Evolutionary conservation across 2,888 invertebrate species (phyloP).

Genomic region (Apodemia duryi): DNA sequence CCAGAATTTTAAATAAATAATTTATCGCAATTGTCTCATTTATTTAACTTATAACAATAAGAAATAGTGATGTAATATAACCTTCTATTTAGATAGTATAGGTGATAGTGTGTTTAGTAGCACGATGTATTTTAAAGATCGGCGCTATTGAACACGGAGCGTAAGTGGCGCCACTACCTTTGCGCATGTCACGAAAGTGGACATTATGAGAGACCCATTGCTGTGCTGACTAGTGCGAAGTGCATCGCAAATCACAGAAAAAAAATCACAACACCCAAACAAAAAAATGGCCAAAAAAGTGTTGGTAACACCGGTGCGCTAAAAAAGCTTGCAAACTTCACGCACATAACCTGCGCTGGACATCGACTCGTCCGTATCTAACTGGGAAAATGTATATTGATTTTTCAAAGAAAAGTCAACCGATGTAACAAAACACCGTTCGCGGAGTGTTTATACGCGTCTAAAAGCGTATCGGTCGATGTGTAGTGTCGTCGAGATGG

Average conservation of each 20-base stretch:
- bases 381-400: conserved; percentile 81
- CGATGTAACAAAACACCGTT: conserved; percentile 78
- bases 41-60: conserved; percentile 4
- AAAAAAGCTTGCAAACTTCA: conserved; percentile 81
- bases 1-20: not conserved
- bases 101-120: not conserved
- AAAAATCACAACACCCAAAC: conserved; percentile 78
- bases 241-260: conserved; percentile 64
- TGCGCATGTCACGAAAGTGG: conserved; percentile 34
- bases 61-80: not conserved
- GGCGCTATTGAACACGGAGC: conserved; percentile 1
- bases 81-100: not conserved
- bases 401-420: conserved; percentile 81
- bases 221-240: conserved; percentile 54
- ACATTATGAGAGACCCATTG: conserved; percentile 66
- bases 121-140: conserved; percentile 17
- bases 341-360: conserved; percentile 80
- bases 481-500: conserved; percentile 76
- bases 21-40: not conserved
- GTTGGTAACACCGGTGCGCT: conserved; percentile 80
- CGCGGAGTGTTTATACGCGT: conserved; percentile 78
- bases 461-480: conserved; percentile 68
- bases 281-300: conserved; percentile 78
- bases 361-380: conserved; percentile 79
- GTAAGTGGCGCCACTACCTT: conserved; percentile 19